A percentile compares a stretch with the other conserved stretches of the same genome.
Conservation (phyloP, 30 jellyfish, hydroid and myxozoan genomes). For the Clytia hemisphaerica region DNA sequence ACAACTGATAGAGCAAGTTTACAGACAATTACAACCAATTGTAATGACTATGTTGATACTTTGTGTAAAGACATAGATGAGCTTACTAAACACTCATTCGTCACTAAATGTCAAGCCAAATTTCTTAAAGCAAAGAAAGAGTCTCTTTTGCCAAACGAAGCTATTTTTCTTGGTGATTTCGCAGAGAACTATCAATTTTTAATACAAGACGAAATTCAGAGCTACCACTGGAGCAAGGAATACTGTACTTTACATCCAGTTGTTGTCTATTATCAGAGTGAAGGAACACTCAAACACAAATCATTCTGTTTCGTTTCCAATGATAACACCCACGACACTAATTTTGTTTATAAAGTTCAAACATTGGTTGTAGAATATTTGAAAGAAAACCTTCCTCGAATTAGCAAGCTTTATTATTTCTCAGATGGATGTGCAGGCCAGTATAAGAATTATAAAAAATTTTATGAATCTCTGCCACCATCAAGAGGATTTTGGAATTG, state of each 20-base stretch:
- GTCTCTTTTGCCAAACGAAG: not conserved
- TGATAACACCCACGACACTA: conserved; percentile 27
- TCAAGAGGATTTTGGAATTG: conserved; percentile 34
- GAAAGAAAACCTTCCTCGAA: conserved; percentile 7
- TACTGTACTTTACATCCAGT: conserved; percentile 29
- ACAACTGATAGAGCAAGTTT: conserved; percentile 37
- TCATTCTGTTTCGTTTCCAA: conserved; percentile 39
- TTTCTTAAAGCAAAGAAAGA: conserved; percentile 29
- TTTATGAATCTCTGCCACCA: conserved; percentile 15
- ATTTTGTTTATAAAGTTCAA: conserved; percentile 28
- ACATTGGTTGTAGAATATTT: not conserved
- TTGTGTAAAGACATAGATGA: not conserved
- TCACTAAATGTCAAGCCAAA: conserved; percentile 42
- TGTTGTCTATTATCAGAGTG: conserved; percentile 11
- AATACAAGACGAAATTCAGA: conserved; percentile 41
- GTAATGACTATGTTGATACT: conserved; percentile 20
- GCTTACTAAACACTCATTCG: conserved; percentile 27
- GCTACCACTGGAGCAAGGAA: conserved; percentile 31
- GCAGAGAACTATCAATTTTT: conserved; percentile 42
- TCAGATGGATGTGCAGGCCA: conserved; percentile 50
- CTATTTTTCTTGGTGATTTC: conserved; percentile 34
- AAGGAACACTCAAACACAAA: not conserved
- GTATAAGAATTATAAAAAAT: conserved; percentile 28
- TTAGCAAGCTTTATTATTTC: conserved; percentile 12
- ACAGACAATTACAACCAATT: not conserved